Percentiles rank a stretch among this genome's conserved stretches.
Evolutionary conservation across 1,140 invertebrate species (phyloP).

Genomic region (Arctopsyche grandis): DNA sequence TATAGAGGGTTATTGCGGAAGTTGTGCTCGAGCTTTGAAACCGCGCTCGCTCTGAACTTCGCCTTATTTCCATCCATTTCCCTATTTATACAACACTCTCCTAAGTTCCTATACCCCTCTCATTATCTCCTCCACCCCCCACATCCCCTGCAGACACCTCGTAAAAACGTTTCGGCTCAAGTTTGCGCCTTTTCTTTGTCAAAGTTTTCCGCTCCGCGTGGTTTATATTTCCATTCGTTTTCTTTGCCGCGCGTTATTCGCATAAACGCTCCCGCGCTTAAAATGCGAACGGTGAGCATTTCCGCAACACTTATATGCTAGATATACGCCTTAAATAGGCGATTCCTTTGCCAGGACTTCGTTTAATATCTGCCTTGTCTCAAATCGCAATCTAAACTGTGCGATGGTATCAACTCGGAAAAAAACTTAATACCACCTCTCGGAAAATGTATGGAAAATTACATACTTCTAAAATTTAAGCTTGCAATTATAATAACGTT

Average conservation of each 20-base stretch:
- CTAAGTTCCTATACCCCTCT: background rate
- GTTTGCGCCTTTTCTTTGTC: constrained; percentile 28
- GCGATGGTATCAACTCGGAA: too few species aligned
- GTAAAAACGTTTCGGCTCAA: constrained; percentile 27
- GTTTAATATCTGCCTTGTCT: constrained; percentile 10
- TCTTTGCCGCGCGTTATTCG: background rate
- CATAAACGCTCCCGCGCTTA: background rate
- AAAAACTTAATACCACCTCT: too few species aligned
- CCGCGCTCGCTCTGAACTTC: background rate
- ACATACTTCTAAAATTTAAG: too few species aligned
- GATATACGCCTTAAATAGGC: too few species aligned
- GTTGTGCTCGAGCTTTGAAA: too few species aligned
- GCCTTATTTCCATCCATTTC: background rate
- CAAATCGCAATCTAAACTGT: constrained; percentile 9
- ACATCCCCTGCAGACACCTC: constrained; percentile 9
- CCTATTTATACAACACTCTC: background rate
- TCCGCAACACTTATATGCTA: background rate
- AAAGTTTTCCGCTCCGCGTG: constrained; percentile 11
- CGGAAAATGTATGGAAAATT: too few species aligned
- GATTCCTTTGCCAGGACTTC: too few species aligned
- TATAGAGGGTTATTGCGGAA: too few species aligned
- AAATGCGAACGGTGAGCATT: background rate
- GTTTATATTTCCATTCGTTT: constrained; percentile 24
- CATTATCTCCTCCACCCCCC: background rate
- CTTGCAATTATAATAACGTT: too few species aligned